These are phyloP conservation scores for Pachypanchax playfairii DNA, from an alignment of 2,113 vertebrate genomes.

Conservation along the genomic window DNA sequence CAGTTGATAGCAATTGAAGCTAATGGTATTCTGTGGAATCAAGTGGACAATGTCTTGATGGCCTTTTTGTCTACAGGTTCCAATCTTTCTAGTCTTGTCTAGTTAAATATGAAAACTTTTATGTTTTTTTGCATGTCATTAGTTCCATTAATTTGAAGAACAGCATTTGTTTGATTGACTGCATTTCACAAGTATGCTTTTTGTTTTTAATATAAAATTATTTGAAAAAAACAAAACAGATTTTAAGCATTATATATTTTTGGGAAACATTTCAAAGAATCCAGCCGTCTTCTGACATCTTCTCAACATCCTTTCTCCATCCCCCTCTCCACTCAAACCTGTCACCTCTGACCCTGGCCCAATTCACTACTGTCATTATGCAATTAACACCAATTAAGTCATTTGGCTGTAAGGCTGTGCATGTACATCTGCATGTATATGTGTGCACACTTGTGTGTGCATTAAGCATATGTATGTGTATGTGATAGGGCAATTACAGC, in stretches of 20 bases:
- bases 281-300: slow-evolving; percentile 56
- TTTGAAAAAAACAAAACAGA: too few species aligned
- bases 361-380: slow-evolving; percentile 93
- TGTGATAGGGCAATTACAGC: slow-evolving; percentile 87
- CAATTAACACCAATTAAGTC: slow-evolving; percentile 98
- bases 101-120: too few species aligned
- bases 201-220: too few species aligned
- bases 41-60: too few species aligned
- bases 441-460: slow-evolving; percentile 31
- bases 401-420: slow-evolving; percentile 88
- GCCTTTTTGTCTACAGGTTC: too few species aligned
- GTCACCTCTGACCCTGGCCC: slow-evolving; percentile 89
- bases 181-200: neutral
- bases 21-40: too few species aligned
- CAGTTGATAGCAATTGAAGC: too few species aligned
- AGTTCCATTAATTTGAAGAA: neutral
- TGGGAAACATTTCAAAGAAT: too few species aligned
- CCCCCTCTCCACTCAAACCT: slow-evolving; percentile 75
- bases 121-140: neutral
- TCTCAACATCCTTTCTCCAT: slow-evolving; percentile 66
- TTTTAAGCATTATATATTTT: too few species aligned
- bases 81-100: too few species aligned
- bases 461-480: slow-evolving; percentile 27
- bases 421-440: slow-evolving; percentile 53
- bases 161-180: neutral